Percentiles rank a stretch among this genome's conserved stretches.
Evolutionary conservation across 1,140 invertebrate species (phyloP).

Genomic region (Mylabris phalerata): DNA sequence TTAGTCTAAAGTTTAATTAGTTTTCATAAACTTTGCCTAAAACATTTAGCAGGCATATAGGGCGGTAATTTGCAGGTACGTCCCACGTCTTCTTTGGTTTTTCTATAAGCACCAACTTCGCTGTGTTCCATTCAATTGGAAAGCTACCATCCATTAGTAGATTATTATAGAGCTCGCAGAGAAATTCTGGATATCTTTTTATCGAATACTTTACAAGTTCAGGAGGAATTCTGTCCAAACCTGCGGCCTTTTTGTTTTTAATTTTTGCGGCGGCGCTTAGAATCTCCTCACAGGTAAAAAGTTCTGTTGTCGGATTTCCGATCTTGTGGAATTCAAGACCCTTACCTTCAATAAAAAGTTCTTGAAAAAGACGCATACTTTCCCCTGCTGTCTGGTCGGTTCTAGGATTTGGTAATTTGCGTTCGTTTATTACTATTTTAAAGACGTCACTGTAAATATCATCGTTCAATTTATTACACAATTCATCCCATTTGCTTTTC

Average conservation of each 20-base stretch:
- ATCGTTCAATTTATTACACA: too few relatives aligned
- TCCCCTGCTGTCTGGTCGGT: too few relatives aligned
- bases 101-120: not conserved
- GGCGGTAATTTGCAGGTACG: not conserved
- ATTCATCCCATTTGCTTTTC: too few relatives aligned
- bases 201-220: too few relatives aligned
- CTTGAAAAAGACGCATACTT: too few relatives aligned
- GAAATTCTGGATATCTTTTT: not conserved
- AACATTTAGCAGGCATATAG: constrained; percentile 7
- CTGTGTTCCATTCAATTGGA: not conserved
- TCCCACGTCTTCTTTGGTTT: not conserved
- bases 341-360: too few relatives aligned
- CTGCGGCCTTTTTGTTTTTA: not conserved
- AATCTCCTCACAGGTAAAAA: not conserved
- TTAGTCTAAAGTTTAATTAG: too few relatives aligned
- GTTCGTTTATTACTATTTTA: too few relatives aligned
- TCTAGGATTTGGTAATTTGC: too few relatives aligned
- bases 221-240: not conserved
- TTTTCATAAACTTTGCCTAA: not conserved
- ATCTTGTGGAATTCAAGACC: not conserved
- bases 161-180: not conserved
- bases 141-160: not conserved
- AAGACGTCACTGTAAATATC: too few relatives aligned
- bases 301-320: not conserved
- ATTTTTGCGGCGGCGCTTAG: not conserved